These are phyloP conservation scores for Sinocyclocheilus maitianheensis DNA, from an alignment of 2,113 vertebrate genomes.

Conservation along the genomic window DNA sequence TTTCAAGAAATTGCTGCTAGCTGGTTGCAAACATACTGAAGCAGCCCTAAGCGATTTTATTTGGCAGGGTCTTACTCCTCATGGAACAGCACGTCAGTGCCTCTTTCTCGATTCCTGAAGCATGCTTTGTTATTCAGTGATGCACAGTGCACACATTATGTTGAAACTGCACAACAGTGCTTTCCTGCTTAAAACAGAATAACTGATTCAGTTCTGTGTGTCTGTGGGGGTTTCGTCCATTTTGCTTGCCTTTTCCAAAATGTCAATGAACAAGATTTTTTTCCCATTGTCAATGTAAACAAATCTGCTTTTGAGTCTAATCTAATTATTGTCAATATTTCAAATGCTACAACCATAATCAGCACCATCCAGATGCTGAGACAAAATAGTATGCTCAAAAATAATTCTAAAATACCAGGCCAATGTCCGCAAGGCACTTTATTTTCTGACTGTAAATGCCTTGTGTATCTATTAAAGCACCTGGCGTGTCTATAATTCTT, in stretches of 20 bases:
- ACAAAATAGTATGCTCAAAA: background rate
- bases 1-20: constrained; percentile 45
- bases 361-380: background rate
- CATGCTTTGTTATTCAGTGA: constrained; percentile 13
- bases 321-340: background rate
- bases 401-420: background rate
- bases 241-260: background rate
- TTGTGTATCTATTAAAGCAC: constrained; percentile 6
- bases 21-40: constrained; percentile 33
- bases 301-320: background rate
- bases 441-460: background rate
- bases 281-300: background rate
- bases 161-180: background rate
- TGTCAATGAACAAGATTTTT: background rate
- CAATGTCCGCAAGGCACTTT: background rate
- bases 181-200: constrained; percentile 5
- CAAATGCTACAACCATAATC: background rate
- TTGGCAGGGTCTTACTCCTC: constrained; percentile 38
- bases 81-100: constrained; percentile 12
- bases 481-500: background rate
- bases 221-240: background rate
- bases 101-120: constrained; percentile 16
- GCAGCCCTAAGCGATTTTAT: constrained; percentile 40
- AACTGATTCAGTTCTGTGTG: background rate
- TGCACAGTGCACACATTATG: constrained; percentile 10